Conservation (phyloP, 1,140 invertebrate genomes). For the Magallana gigas region DNA sequence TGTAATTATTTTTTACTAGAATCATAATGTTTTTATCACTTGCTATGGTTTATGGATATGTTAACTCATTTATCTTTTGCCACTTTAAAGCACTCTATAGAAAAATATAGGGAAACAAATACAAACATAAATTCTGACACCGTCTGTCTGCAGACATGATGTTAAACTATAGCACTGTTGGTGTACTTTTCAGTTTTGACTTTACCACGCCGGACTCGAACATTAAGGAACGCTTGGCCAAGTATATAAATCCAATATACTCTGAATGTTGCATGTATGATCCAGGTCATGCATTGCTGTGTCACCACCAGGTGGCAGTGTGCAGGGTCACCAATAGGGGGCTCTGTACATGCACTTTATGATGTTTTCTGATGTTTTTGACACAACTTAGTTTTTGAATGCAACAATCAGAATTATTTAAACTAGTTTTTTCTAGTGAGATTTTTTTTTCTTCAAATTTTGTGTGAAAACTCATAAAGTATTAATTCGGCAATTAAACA, state of each 20-base stretch:
- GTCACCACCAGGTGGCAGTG: conserved; percentile 35
- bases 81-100: no score
- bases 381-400: background rate
- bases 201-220: conserved; percentile 65
- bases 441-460: background rate
- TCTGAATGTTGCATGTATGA: conserved; percentile 50
- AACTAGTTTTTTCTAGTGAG: background rate
- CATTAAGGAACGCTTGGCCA: conserved; percentile 64
- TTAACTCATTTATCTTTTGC: no score
- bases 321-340: background rate
- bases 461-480: conserved; percentile 33
- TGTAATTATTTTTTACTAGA: no score
- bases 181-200: conserved; percentile 74
- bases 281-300: conserved; percentile 33
- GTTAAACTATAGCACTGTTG: background rate
- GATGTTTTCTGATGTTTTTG: background rate
- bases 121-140: no score
- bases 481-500: background rate
- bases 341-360: conserved; percentile 17
- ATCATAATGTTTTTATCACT: no score
- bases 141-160: background rate
- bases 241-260: conserved; percentile 60
- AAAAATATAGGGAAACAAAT: no score
- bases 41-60: no score
- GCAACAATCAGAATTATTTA: background rate